Percentiles rank a stretch among this genome's conserved stretches.
Evolutionary conservation across 2,797 vertebrate genomes (phyloP).

Genomic region (Melanotaenia maccullochi): DNA sequence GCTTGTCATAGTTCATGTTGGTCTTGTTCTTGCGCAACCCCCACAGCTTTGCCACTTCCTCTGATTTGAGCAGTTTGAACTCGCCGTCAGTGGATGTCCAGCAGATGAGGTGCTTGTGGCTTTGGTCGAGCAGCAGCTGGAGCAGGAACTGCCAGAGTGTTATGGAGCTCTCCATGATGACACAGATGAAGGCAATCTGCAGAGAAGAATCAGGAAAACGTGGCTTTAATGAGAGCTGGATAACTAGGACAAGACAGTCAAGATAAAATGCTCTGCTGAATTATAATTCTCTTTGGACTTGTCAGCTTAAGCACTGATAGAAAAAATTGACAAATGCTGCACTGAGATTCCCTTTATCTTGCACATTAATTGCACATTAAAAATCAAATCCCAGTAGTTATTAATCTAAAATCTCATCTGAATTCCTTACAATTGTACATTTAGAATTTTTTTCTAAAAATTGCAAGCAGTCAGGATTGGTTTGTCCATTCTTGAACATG

Average conservation of each 20-base stretch:
- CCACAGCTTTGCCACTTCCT: constrained; percentile 97
- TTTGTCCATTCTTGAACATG: no score
- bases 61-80: constrained; percentile 96
- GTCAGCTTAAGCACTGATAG: background rate
- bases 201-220: background rate
- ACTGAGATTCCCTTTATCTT: background rate
- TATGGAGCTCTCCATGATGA: constrained; percentile 94
- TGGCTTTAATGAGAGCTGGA: background rate
- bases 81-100: constrained; percentile 95
- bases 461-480: background rate
- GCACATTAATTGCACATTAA: no score
- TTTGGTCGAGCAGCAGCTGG: constrained; percentile 96
- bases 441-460: no score
- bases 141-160: constrained; percentile 98
- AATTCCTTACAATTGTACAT: no score
- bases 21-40: constrained; percentile 97
- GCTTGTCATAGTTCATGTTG: constrained; percentile 98
- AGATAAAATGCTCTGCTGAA: no score
- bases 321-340: no score
- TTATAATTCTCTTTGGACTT: background rate
- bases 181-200: background rate
- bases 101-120: constrained; percentile 95
- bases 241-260: background rate
- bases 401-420: no score
- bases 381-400: no score